Percentiles rank a stretch among this genome's conserved stretches.
phyloP scores from a whole-genome alignment of 2,888 invertebrate genomes.

The Ischnus inquisitorius region DNA sequence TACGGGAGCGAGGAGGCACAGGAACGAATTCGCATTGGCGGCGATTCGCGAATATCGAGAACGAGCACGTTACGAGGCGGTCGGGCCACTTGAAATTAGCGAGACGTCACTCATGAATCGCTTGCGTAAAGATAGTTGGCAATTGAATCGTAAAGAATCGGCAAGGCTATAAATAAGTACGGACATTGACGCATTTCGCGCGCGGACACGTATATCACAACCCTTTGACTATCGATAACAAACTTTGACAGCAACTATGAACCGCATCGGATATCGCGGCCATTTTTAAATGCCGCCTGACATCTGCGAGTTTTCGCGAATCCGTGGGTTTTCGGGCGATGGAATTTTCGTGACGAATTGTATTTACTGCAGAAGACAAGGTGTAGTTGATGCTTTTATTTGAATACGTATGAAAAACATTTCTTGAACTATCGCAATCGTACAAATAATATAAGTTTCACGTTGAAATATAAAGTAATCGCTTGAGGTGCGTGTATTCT shows the following conservation, averaged over 20 bases:
- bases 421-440: background rate
- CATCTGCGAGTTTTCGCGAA: conserved; percentile 34
- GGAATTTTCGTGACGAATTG: background rate
- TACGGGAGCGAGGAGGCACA: background rate
- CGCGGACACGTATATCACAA: conserved; percentile 56
- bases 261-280: conserved; percentile 67
- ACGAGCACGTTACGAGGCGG: conserved; percentile 23
- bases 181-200: conserved; percentile 77
- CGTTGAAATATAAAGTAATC: background rate
- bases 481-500: background rate
- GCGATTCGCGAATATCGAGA: conserved; percentile 50
- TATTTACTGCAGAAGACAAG: too few relatives aligned
- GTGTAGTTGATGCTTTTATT: too few relatives aligned
- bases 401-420: background rate
- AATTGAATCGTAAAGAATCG: conserved; percentile 71
- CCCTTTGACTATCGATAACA: conserved; percentile 46
- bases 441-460: background rate
- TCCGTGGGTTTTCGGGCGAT: conserved; percentile 23
- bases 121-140: conserved; percentile 80
- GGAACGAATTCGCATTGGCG: conserved; percentile 25
- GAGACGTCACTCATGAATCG: conserved; percentile 68
- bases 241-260: conserved; percentile 57
- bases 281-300: conserved; percentile 77
- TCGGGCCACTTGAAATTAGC: conserved; percentile 30
- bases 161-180: conserved; percentile 77